A percentile compares a stretch with the other conserved stretches of the same genome.
phyloP scores from a whole-genome alignment of 2,113 vertebrate genomes.

The Oreochromis spilurus region DNA sequence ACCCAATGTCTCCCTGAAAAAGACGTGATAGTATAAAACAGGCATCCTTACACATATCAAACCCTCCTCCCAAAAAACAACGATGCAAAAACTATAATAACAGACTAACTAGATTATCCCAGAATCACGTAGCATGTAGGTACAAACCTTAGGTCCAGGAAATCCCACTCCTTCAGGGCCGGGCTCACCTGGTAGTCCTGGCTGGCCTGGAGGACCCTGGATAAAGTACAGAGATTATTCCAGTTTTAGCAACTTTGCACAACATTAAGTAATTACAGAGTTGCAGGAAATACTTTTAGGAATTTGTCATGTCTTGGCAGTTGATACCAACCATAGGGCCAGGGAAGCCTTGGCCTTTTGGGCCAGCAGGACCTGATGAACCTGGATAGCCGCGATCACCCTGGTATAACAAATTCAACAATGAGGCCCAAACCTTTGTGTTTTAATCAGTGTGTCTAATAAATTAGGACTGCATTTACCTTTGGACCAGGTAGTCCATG shows the following conservation, averaged over 20 bases:
- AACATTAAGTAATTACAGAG: not conserved
- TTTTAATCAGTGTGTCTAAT: not conserved
- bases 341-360: slow-evolving; percentile 83
- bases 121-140: not conserved
- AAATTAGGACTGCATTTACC: slow-evolving; percentile 55
- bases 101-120: not conserved
- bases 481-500: slow-evolving; percentile 85
- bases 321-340: slow-evolving; percentile 78
- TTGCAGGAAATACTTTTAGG: not conserved
- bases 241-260: not conserved
- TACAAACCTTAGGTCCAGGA: slow-evolving; percentile 83
- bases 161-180: slow-evolving; percentile 82
- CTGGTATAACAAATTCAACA: slow-evolving; percentile 53
- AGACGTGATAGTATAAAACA: not conserved
- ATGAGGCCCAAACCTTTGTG: not conserved
- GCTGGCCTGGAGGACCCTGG: slow-evolving; percentile 81
- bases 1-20: slow-evolving; percentile 83
- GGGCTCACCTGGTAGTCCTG: slow-evolving; percentile 78
- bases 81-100: not conserved
- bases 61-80: not conserved
- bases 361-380: slow-evolving; percentile 75
- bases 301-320: not conserved
- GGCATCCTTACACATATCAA: not conserved
- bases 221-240: not conserved
- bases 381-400: slow-evolving; percentile 81